Conservation (phyloP, 2,888 invertebrate genomes). For the Synergus gifuensis region DNA sequence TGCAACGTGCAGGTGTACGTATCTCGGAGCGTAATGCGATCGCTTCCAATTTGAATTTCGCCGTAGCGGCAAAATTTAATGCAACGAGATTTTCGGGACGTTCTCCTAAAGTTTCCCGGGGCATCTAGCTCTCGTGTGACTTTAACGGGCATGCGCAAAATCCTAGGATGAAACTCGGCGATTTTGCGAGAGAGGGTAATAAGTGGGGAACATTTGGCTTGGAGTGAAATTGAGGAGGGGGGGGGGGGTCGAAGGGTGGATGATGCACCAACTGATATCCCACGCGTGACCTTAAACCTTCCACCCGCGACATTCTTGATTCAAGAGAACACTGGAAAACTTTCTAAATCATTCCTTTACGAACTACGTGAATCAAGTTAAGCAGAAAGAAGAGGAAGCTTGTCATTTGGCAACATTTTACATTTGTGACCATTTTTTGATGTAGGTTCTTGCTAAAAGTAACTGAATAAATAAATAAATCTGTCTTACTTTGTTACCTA, state of each 20-base stretch:
- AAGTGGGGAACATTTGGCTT: slow-evolving; percentile 60
- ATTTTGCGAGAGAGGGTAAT: slow-evolving; percentile 57
- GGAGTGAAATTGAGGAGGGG: slow-evolving; percentile 45
- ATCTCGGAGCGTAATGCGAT: slow-evolving; percentile 50
- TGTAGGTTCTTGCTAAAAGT: too few species aligned
- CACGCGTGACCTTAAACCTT: neutral
- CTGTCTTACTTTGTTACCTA: too few species aligned
- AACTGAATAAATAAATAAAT: too few species aligned
- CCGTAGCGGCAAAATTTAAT: slow-evolving; percentile 48
- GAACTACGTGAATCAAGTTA: neutral
- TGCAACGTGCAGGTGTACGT: slow-evolving; percentile 27
- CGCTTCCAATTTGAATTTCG: slow-evolving; percentile 49
- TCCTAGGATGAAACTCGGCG: slow-evolving; percentile 35
- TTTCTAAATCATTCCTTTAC: neutral
- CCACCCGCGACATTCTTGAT: neutral
- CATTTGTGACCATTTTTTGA: too few species aligned
- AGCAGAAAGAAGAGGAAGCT: neutral
- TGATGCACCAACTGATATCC: slow-evolving; percentile 42
- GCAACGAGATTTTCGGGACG: slow-evolving; percentile 48
- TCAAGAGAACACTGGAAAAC: neutral
- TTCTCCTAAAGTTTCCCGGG: slow-evolving; percentile 49
- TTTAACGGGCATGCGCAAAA: neutral
- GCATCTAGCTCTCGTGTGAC: slow-evolving; percentile 26
- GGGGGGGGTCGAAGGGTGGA: slow-evolving; percentile 45
- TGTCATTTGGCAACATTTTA: too few species aligned